phyloP scores from a whole-genome alignment of 2,113 vertebrate species.

The Nyctereutes procyonoides region DNA sequence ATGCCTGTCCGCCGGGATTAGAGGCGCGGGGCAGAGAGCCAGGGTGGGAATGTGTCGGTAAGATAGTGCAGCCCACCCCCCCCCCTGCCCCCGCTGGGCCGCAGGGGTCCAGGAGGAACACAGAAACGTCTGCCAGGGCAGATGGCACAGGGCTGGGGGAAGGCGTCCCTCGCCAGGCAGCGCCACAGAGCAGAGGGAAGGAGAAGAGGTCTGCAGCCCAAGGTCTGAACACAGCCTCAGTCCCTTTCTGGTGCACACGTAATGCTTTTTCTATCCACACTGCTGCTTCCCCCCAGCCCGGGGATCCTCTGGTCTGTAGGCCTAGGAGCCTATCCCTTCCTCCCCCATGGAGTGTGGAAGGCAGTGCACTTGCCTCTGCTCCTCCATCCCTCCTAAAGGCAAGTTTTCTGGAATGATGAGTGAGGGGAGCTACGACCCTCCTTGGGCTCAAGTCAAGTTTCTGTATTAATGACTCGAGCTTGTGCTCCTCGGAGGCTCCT shows the following conservation, averaged over 20 bases:
- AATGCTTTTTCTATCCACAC: fast-evolving
- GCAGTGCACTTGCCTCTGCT: background rate
- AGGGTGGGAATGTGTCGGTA: background rate
- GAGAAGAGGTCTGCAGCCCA: background rate
- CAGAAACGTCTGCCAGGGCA: background rate
- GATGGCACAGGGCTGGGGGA: background rate
- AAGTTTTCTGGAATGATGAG: background rate
- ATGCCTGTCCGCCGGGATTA: background rate
- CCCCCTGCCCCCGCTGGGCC: background rate
- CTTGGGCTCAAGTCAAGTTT: background rate
- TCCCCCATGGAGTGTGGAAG: background rate
- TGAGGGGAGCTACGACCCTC: background rate
- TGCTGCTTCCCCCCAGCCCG: fast-evolving
- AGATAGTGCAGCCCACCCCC: constrained; percentile 1
- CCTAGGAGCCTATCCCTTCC: background rate
- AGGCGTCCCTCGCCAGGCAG: background rate
- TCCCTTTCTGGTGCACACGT: background rate
- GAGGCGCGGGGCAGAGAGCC: background rate
- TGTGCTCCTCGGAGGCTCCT: background rate
- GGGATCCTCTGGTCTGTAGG: background rate
- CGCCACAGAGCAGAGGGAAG: background rate
- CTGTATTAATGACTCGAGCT: constrained; percentile 18
- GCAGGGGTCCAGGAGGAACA: constrained; percentile 1
- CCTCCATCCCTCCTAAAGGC: background rate
- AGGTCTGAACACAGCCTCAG: background rate